Evolutionary conservation across 2,113 vertebrate species (phyloP).

Genomic region (Blennius ocellaris): DNA sequence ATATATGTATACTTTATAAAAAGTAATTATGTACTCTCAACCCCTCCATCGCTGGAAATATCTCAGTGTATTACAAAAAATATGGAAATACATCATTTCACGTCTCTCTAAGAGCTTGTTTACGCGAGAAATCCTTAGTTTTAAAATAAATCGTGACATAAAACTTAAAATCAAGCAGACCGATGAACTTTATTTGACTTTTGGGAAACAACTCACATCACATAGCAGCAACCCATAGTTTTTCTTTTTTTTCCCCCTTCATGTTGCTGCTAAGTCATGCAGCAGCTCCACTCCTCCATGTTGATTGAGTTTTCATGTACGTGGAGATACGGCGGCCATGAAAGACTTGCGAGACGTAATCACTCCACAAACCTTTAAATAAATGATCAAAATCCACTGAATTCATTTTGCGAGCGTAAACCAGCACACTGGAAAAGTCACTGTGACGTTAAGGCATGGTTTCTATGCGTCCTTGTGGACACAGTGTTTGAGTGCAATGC

Average conservation of each 20-base stretch:
- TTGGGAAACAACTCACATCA: not conserved
- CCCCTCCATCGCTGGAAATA: too few relatives aligned
- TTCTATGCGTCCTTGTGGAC: too few relatives aligned
- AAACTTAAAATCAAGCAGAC: not conserved
- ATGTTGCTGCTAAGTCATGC: not conserved
- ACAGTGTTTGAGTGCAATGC: too few relatives aligned
- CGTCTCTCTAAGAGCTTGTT: not conserved
- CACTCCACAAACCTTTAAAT: not conserved
- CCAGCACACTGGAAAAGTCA: too few relatives aligned
- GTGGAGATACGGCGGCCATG: conserved; percentile 1
- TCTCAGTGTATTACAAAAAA: too few relatives aligned
- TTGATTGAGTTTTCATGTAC: conserved; percentile 18
- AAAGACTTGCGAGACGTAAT: not conserved
- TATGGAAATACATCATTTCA: too few relatives aligned
- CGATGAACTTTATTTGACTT: not conserved
- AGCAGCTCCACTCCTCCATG: not conserved
- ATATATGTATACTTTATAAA: too few relatives aligned
- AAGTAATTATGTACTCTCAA: too few relatives aligned
- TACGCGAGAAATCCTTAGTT: not conserved
- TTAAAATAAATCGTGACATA: not conserved
- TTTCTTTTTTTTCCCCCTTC: not conserved
- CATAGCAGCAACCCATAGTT: not conserved
- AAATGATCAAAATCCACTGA: not conserved
- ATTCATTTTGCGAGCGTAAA: not conserved
- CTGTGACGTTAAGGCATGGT: too few relatives aligned